A percentile compares a stretch with the other conserved stretches of the same genome.
phyloP scores from a whole-genome alignment of 2,797 vertebrate species.

The Pseudocheirus occidentalis region DNA sequence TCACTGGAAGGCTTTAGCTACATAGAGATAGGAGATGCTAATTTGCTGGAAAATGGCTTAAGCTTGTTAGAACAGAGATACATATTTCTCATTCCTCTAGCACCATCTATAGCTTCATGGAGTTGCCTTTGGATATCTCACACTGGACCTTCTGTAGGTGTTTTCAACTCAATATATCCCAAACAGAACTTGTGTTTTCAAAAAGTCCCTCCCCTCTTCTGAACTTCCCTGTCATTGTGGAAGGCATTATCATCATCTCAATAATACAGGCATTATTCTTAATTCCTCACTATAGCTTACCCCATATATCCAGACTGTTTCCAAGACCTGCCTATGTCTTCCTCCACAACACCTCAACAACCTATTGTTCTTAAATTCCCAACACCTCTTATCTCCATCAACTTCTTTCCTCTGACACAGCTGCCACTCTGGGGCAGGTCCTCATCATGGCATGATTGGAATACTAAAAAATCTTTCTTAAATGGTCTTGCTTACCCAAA shows the following conservation, averaged over 20 bases:
- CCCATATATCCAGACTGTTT: too few relatives aligned
- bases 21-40: not conserved
- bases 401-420: not conserved
- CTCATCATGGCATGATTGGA: not conserved
- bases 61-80: not conserved
- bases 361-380: too few relatives aligned
- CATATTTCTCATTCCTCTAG: not conserved
- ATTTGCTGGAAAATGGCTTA: not conserved
- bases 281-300: too few relatives aligned
- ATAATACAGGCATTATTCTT: too few relatives aligned
- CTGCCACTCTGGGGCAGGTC: not conserved
- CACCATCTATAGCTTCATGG: not conserved
- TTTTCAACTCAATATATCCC: too few relatives aligned
- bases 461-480: not conserved
- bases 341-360: too few relatives aligned
- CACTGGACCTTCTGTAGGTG: not conserved
- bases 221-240: too few relatives aligned
- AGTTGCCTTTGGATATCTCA: not conserved
- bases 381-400: too few relatives aligned
- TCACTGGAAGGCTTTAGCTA: not conserved
- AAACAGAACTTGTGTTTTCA: too few relatives aligned
- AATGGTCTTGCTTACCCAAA: not conserved
- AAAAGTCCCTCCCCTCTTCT: too few relatives aligned
- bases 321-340: too few relatives aligned
- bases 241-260: too few relatives aligned